phyloP scores from a whole-genome alignment of 2,113 vertebrate species.

The Steatornis caripensis region DNA sequence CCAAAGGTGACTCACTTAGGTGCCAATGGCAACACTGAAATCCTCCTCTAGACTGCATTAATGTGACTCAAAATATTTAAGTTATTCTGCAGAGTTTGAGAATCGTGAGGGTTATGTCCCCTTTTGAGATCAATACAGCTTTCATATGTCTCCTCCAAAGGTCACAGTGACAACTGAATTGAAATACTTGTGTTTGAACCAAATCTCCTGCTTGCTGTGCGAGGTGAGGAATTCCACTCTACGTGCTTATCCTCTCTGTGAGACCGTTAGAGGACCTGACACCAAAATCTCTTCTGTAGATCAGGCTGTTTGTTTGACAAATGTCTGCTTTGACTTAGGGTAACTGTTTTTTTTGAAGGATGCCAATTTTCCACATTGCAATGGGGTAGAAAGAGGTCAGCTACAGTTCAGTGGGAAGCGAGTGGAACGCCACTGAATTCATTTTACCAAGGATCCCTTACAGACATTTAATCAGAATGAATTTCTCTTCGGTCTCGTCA shows the following conservation, averaged over 20 bases:
- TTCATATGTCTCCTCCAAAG: background rate
- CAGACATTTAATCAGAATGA: background rate
- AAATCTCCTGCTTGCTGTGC: background rate
- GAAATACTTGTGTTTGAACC: background rate
- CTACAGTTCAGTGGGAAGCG: constrained; percentile 8
- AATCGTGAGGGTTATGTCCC: background rate
- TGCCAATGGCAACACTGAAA: background rate
- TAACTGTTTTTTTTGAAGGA: background rate
- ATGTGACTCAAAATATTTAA: background rate
- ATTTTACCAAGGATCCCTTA: background rate
- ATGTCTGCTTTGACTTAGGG: background rate
- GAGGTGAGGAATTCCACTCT: background rate
- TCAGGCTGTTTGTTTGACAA: background rate
- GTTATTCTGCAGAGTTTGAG: background rate
- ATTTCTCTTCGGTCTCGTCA: constrained; percentile 18
- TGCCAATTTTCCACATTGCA: background rate
- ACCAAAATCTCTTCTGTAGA: background rate
- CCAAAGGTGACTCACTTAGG: background rate
- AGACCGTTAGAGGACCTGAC: background rate
- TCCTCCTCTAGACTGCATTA: background rate
- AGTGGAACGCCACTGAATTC: background rate
- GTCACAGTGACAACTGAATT: background rate
- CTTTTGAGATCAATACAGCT: background rate
- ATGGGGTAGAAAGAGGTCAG: background rate
- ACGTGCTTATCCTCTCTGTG: background rate